Evolutionary conservation across 2,888 invertebrate species (phyloP), one percentile per base, ranked within the genome.

Genomic region (Linnaemya vulpina): DNA sequence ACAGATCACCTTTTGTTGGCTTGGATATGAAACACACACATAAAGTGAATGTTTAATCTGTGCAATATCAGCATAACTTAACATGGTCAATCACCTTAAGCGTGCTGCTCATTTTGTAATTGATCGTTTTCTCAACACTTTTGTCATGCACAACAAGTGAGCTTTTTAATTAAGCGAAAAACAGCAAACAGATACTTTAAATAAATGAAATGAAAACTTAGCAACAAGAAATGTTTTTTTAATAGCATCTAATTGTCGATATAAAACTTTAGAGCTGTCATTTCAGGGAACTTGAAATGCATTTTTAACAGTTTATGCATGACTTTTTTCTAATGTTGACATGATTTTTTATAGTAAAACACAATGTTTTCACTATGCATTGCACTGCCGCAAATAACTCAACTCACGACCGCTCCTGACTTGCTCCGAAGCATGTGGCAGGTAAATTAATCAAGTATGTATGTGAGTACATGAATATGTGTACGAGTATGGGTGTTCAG

Each of bases 321-420:
- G 11, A 13, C 30, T 40, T 67, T 62, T 30, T 65, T 38, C 51
- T 9, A n/a, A 49, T 58, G 46, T 70, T 70, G 62, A 35, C 70
- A 62, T 25, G 46, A 49, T 60, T 70, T n/a, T 62, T 62, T 67
- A 13, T 35, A 10, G 0, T 35, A 51, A 38, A 68, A 17, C n/a
- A 55, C 65, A 3, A 20, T 0, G n/a, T 62, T 55, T 74, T 46
- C 60, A 38, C 9, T 25, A 53, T 13, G 11, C 38, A 46, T 55
- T 43, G 53, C 10, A 49, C 38, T 53, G 53, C n/a, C 49, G 60
- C 51, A 70, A 67, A 53, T 51, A 77, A 77, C 51, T 86, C 76
- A 77, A 77, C 51, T 86, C 76, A 83, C 83, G 85, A 83, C 81
- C 83, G 81, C 81, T 83, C 81, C 85, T 85, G 85, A 53, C 51